phyloP scores from a whole-genome alignment of 2,888 invertebrate genomes.

The Calliphora vomitoria region DNA sequence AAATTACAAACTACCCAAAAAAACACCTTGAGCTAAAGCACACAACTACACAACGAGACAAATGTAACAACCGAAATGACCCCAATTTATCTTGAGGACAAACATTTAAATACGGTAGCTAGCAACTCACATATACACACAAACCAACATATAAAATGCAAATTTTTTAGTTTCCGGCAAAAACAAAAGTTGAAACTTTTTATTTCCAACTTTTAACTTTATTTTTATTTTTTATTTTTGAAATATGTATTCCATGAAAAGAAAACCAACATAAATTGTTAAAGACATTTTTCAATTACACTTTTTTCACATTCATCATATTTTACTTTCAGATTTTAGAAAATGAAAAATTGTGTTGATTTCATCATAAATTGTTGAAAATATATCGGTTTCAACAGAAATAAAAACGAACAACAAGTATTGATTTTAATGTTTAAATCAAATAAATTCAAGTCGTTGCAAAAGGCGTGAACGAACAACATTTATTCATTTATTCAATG shows the following conservation, averaged over 20 bases:
- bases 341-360: conserved; percentile 39
- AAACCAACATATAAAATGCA: conserved; percentile 52
- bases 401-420: conserved; percentile 52
- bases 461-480: conserved; percentile 46
- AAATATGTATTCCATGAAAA: not conserved
- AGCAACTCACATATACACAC: conserved; percentile 20
- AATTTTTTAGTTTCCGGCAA: conserved; percentile 46
- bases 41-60: conserved; percentile 59
- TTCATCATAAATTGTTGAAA: conserved; percentile 17
- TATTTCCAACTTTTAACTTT: conserved; percentile 15
- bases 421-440: conserved; percentile 75
- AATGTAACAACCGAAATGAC: conserved; percentile 80
- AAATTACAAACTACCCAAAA: conserved; percentile 76
- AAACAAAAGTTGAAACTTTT: conserved; percentile 15
- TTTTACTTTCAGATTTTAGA: conserved; percentile 33
- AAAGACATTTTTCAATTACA: conserved; percentile 49
- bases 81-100: conserved; percentile 83
- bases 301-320: conserved; percentile 36
- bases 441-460: conserved; percentile 58
- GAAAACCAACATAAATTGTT: conserved; percentile 23
- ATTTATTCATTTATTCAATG: conserved; percentile 40
- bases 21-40: conserved; percentile 77
- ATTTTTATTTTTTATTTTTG: no score
- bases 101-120: conserved; percentile 53
- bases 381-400: not conserved